A percentile compares a stretch with the other conserved stretches of the same genome.
Conservation (phyloP, 2,888 invertebrate genomes). For the Ophion ellenae region DNA sequence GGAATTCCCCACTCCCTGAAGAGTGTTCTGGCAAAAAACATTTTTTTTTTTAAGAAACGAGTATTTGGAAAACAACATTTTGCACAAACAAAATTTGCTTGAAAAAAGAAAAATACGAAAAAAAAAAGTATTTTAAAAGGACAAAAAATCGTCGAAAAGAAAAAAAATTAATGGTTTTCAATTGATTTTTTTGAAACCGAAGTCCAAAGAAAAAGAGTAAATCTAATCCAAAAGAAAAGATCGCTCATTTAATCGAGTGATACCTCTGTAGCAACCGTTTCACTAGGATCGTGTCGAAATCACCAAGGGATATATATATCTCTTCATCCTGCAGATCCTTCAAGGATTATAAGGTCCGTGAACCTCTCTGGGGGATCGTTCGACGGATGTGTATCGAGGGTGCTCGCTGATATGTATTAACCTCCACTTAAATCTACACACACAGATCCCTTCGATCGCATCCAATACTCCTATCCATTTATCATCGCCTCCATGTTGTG, state of each 20-base stretch:
- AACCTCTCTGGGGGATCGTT: conserved; percentile 37
- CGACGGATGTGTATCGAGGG: conserved; percentile 34
- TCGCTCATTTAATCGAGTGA: not conserved
- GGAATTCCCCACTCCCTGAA: no score
- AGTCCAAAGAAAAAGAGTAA: not conserved
- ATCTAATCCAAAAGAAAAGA: not conserved
- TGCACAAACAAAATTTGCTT: no score
- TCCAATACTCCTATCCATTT: conserved; percentile 46
- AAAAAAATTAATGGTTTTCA: not conserved
- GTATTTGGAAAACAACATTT: no score
- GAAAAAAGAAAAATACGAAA: no score
- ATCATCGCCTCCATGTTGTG: conserved; percentile 32
- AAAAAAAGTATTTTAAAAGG: not conserved
- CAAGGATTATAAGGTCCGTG: conserved; percentile 30
- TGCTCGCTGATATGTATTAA: conserved; percentile 54
- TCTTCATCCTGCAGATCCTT: conserved; percentile 16
- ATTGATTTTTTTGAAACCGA: not conserved
- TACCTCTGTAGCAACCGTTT: conserved; percentile 13
- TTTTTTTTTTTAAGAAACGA: no score
- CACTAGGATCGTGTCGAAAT: not conserved
- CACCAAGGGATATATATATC: conserved; percentile 4
- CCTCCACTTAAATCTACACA: conserved; percentile 4
- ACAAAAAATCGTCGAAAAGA: not conserved
- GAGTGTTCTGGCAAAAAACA: no score
- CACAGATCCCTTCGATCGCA: conserved; percentile 34